Base-by-base conservation (phyloP, 1,140 invertebrate genomes). In the Whitmania pigra region DNA sequence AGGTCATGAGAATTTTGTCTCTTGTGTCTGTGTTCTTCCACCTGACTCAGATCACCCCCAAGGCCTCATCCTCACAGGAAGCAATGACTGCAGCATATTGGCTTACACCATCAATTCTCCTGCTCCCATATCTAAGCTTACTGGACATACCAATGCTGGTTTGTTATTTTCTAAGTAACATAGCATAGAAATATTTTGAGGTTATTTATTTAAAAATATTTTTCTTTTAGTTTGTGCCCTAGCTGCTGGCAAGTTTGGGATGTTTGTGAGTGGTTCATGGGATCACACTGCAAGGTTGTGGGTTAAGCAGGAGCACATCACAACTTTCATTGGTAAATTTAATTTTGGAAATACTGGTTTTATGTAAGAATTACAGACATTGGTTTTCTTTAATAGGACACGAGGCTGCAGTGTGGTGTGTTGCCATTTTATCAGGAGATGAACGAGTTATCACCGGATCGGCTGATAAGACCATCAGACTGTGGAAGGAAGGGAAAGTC, bases 401-500 rank as follows among this genome's bases (percentile, higher is more conserved):
- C 78, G 83, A 86, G 40, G 79, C 89, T 29, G 91, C 94, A 31
- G 90, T 97, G 17, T 98, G 94, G 94, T 87, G 88, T 57, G 88
- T 91, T 0, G 84, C 88, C 31, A 87, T 85, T 36, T 77, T 85
- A 22, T 79, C 82, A n/a, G 78, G n/a, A n/a, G n/a, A 81, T 29
- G 82, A 86, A 2, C 82, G 84, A 53, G 87, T 92, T 77, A 84
- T 92, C 0, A 94, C 93, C 25, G 92, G 81, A 9, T 82, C 81
- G 2, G 95, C 94, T 27, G 95, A 98, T 81, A 94, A 93, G 82
- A 88, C 86, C 20, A 90, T 97, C 67, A 89, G 88, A 76, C 78
- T 94, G 15, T 96, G 92, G 92, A 86, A 86, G 40, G 79, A 80
- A 68, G 84, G 84, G 29, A 79, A 78, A 71, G 81, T 80, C 78